A percentile compares a stretch with the other conserved stretches of the same genome.
phyloP scores from a whole-genome alignment of 1,140 invertebrate species.

The Leucophenga varia region DNA sequence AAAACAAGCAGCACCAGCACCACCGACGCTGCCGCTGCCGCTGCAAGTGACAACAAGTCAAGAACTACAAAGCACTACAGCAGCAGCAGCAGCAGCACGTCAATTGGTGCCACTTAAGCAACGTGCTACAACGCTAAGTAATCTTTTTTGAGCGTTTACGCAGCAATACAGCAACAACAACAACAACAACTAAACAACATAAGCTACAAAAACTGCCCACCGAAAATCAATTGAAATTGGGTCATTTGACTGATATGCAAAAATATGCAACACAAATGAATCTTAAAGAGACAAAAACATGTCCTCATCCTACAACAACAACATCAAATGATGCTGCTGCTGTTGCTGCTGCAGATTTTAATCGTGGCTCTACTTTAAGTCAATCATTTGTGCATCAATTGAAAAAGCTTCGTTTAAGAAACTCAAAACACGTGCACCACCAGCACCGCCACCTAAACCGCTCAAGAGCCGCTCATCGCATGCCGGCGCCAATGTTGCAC shows the following conservation, averaged over 20 bases:
- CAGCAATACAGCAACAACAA: background rate
- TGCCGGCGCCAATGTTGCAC: constrained; percentile 23
- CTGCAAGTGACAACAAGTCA: no score
- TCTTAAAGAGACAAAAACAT: constrained; percentile 18
- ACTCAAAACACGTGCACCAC: constrained; percentile 30
- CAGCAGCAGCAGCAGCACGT: background rate
- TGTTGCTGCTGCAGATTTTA: no score
- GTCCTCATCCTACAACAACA: constrained; percentile 1
- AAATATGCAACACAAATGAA: constrained; percentile 37
- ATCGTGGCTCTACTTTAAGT: constrained; percentile 49
- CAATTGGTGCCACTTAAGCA: constrained; percentile 13
- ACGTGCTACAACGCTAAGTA: constrained; percentile 38
- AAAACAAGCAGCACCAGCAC: constrained; percentile 34
- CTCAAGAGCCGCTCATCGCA: constrained; percentile 4
- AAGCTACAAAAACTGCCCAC: constrained; percentile 16
- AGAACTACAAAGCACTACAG: background rate
- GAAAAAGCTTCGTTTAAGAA: constrained; percentile 31
- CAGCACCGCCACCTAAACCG: constrained; percentile 38
- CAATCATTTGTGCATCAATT: constrained; percentile 53
- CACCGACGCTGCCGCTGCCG: constrained; percentile 14
- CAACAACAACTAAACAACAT: constrained; percentile 9
- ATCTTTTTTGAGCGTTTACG: constrained; percentile 43
- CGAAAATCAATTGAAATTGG: constrained; percentile 28
- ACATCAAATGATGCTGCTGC: background rate
- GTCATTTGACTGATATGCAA: constrained; percentile 8